Percentiles rank a stretch among this genome's conserved stretches.
Evolutionary conservation across 2,888 invertebrate species (phyloP).

Genomic region (Lycia hirtaria): DNA sequence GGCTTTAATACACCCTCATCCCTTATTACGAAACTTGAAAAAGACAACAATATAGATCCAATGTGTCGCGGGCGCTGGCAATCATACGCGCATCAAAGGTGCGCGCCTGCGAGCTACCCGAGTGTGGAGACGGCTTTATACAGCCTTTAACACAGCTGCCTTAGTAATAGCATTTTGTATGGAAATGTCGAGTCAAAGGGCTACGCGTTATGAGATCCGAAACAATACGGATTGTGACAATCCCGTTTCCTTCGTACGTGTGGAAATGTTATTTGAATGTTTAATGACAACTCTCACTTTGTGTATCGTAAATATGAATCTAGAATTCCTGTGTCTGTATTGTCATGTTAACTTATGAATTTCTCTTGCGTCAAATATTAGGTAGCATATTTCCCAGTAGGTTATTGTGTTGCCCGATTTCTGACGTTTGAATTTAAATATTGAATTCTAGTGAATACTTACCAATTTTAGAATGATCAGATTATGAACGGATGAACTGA

Average conservation of each 20-base stretch:
- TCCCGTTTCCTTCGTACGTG: conserved; percentile 78
- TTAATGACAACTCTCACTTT: conserved; percentile 74
- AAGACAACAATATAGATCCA: conserved; percentile 86
- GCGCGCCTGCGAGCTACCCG: conserved; percentile 73
- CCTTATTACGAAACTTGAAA: conserved; percentile 86
- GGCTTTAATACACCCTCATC: conserved; percentile 86
- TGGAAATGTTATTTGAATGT: conserved; percentile 80
- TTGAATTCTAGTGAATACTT: too few species aligned
- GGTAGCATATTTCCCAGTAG: conserved; percentile 17
- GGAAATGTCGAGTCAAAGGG: conserved; percentile 79
- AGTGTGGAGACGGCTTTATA: conserved; percentile 80
- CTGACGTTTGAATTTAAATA: conserved; percentile 5
- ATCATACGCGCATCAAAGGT: conserved; percentile 85
- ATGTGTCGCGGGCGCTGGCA: conserved; percentile 85
- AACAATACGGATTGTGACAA: conserved; percentile 83
- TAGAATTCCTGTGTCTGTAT: conserved; percentile 40
- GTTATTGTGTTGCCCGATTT: conserved; percentile 17
- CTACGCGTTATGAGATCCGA: conserved; percentile 81
- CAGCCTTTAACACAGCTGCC: conserved; percentile 65
- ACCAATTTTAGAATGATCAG: too few species aligned
- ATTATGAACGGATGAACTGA: too few species aligned
- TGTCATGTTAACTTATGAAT: conserved; percentile 37
- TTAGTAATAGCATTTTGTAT: conserved; percentile 71
- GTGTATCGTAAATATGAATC: conserved; percentile 58
- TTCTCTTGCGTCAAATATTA: conserved; percentile 26